Base-by-base conservation (phyloP, 2,888 invertebrate species). In the Sthenelais limicola region DNA sequence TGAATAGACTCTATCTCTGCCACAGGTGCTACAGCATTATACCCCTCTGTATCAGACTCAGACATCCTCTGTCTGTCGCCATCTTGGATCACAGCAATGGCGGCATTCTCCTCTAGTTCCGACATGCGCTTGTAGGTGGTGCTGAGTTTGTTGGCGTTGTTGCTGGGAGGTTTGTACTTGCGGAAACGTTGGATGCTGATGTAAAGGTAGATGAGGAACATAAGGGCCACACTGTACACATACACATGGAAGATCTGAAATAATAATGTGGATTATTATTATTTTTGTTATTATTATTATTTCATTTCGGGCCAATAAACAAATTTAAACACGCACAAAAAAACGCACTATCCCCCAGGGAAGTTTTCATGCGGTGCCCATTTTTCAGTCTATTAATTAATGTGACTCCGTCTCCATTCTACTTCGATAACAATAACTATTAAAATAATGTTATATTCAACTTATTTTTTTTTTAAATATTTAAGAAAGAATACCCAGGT, bases 81-180 rank as follows among this genome's bases (percentile, higher is more conserved):
- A 28, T 62, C 62, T 2, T 24, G 35, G 26, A 28, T 24, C 21
- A 43, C 38, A 26, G 38, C 38, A 5, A 62, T 62, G 38, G 62
- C 62, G 5, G 62, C 62, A 28, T 62, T 62, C 38, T 62, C 62
- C 24, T 38, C 62, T 15, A 62, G 62, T 35, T 62, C 62, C 24
- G 62, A 62, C 62, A 62, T 62, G 35, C 62, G 62, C 38, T 62
- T 62, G 62, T 62, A 62, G 38, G 62, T 62, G 62, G 62, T 62
- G 62, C 24, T 62, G 62, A 62, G 62, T 18, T 38, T 38, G 30
- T 28, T 54, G 62, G 35, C 43, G 38, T 9, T 38, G 21, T 4
- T 33, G 38, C 38, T 3, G 38, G 62, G 62, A 15, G 38, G 35
- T 1, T 35, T 62, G 7, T 15, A 38, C 5, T 9, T 43, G 15